Evolutionary conservation across 2,113 vertebrate genomes (phyloP), one percentile per base, ranked within the genome.

Genomic region (Mus pahari): DNA sequence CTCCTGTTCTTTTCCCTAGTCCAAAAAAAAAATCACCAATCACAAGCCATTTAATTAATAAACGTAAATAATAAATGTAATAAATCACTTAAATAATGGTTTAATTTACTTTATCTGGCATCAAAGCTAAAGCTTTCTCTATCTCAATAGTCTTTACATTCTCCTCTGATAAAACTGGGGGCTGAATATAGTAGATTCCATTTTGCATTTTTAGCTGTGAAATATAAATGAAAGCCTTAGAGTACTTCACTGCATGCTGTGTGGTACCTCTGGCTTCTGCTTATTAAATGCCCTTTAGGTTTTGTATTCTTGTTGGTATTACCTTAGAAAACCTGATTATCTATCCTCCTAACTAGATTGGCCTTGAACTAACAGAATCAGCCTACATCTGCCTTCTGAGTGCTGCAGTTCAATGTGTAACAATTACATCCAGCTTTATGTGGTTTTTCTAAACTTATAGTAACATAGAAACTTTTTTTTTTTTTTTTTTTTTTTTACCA

Each of bases 181-280:
- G 60, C 45, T 82, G 86, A 86, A 75, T 83, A 28, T 31, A 78
- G 7, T 73, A 75, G 22, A 42, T 58, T 71, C 22, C 84, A 10
- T 53, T 77, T 58, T 94, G 6, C 3, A 71, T 62, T 92, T 58
- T 5, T 4, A 17, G 19, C 33, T 50, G 55, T 28, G n/a, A 42
- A 66, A 31, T 14, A 11, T 42, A 50, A 81, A 91, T 24, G 64
- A 92, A 84, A 86, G 19, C 1, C 26, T 92, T 64, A 14, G 8
- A 19, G 17, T 17, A 83, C 24, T 62, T 66, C 55, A 10, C n/a
- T 86, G 17, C 64, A 14, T 74, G 42, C 36, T 83, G 0, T 79
- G 0, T 45, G 45, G 12, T 28, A 13, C 28, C 0, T 53, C 19
- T 78, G 20, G 9, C 22, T 70, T 45, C 7, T 1, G 24, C 9